These are phyloP conservation scores for Cephus runcator DNA, from an alignment of 2,888 invertebrate genomes.

Conservation along the genomic window DNA sequence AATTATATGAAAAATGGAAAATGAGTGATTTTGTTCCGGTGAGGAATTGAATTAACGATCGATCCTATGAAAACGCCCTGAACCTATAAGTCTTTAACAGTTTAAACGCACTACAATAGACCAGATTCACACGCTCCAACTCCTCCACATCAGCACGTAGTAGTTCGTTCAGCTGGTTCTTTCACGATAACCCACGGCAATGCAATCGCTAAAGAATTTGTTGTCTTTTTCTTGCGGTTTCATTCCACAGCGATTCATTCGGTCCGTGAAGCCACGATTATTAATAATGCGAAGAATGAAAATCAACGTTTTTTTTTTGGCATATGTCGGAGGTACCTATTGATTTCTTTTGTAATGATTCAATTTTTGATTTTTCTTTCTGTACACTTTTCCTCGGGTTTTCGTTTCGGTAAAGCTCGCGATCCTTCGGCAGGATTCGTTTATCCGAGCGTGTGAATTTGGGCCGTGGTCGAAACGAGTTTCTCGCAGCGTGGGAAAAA, in stretches of 20 bases:
- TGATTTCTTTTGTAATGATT: background rate
- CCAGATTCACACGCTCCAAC: background rate
- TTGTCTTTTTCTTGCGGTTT: background rate
- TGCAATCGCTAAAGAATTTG: background rate
- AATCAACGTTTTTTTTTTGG: background rate
- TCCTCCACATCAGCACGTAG: background rate
- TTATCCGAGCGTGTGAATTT: constrained; percentile 42
- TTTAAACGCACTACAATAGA: background rate
- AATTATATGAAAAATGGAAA: background rate
- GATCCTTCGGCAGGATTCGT: constrained; percentile 11
- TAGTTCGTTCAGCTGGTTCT: background rate
- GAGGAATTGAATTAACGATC: background rate
- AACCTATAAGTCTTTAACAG: background rate
- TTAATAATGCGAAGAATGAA: background rate
- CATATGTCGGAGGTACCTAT: background rate
- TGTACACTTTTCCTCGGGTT: background rate
- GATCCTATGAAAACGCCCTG: background rate
- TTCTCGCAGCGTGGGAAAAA: constrained; percentile 45
- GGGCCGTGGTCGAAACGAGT: constrained; percentile 43
- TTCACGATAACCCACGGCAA: background rate
- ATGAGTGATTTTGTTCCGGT: background rate
- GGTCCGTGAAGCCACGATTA: background rate
- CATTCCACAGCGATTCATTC: background rate
- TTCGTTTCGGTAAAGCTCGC: background rate
- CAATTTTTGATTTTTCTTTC: background rate